Conservation (phyloP, 1,140 invertebrate genomes). For the Solenopsis fugax region DNA sequence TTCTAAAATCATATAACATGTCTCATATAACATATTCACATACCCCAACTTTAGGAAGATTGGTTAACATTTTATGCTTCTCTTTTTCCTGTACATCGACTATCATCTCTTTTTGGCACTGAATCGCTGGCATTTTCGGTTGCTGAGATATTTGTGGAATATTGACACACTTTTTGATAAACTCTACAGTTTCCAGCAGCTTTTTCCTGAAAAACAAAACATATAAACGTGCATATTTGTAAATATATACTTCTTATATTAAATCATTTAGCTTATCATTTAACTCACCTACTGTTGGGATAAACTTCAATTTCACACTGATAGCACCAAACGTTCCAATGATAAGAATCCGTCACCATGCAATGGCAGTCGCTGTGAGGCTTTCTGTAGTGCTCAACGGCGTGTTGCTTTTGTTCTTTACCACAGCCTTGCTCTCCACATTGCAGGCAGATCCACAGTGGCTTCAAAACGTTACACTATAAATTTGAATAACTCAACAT, state of each 20-base stretch:
- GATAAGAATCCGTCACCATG: conserved; percentile 90
- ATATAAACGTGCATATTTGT: conserved; percentile 14
- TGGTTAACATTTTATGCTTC: conserved; percentile 65
- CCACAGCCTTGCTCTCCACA: conserved; percentile 93
- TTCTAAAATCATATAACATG: neutral
- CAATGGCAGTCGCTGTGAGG: conserved; percentile 92
- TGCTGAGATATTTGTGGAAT: conserved; percentile 8
- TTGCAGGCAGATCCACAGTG: conserved; percentile 90
- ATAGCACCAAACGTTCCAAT: conserved; percentile 93
- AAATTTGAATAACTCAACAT: neutral
- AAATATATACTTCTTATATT: conserved; percentile 9
- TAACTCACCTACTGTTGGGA: conserved; percentile 77
- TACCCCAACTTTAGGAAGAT: conserved; percentile 78
- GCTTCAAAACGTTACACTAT: conserved; percentile 68
- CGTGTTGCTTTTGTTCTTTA: conserved; percentile 90
- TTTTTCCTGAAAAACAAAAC: conserved; percentile 87
- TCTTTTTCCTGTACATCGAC: conserved; percentile 55
- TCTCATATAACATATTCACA: conserved; percentile 38
- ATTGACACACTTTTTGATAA: conserved; percentile 55
- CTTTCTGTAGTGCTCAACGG: conserved; percentile 91
- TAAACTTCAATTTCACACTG: conserved; percentile 89
- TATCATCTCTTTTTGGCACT: conserved; percentile 53
- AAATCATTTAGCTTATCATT: neutral
- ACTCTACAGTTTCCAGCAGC: conserved; percentile 89
- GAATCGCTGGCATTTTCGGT: conserved; percentile 13